These are phyloP conservation scores for Mus minutoides DNA, from an alignment of 2,797 vertebrate species.

Conservation along the genomic window DNA sequence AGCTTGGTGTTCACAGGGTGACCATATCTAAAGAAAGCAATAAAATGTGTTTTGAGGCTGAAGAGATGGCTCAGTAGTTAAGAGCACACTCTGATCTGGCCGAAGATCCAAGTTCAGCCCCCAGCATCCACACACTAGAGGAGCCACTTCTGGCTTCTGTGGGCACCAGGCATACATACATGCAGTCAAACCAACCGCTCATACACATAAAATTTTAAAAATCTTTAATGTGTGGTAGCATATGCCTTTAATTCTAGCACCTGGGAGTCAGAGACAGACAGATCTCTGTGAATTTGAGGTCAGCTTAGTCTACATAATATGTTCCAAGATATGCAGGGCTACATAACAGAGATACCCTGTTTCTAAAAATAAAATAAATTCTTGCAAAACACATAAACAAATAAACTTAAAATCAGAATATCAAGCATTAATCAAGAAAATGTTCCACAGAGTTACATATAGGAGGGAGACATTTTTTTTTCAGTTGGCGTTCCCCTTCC, in stretches of 20 bases:
- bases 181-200: not conserved
- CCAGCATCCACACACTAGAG: not conserved
- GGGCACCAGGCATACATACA: not conserved
- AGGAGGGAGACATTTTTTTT: not conserved
- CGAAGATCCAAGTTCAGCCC: not conserved
- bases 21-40: not conserved
- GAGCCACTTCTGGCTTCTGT: not conserved
- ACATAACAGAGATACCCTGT: not conserved
- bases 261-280: not conserved
- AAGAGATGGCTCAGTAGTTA: not conserved
- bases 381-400: too few species aligned
- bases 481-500: not conserved
- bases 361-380: not conserved
- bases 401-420: not conserved
- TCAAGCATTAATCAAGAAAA: not conserved
- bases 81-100: too few species aligned
- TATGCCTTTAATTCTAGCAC: not conserved
- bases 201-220: not conserved
- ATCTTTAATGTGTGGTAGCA: not conserved
- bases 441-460: not conserved
- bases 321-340: not conserved
- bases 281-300: not conserved
- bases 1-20: not conserved
- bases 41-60: not conserved
- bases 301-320: too few species aligned